These are phyloP conservation scores for Semaprochilodus insignis DNA, from an alignment of 2,797 vertebrate species.

Conservation along the genomic window DNA sequence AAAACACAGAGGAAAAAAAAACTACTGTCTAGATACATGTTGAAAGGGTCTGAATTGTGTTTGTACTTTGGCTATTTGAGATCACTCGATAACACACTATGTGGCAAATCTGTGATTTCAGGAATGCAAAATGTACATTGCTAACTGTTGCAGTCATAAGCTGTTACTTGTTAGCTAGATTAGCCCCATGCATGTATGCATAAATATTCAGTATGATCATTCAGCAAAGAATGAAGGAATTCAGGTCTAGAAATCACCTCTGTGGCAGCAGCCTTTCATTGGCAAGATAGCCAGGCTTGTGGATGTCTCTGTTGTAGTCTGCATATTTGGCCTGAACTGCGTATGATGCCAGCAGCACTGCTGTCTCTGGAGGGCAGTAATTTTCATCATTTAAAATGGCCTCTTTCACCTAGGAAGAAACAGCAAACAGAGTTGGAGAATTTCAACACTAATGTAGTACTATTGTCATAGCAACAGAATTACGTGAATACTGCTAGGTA, in stretches of 20 bases:
- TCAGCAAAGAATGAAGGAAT: neutral
- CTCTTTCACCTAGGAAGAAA: constrained; percentile 85
- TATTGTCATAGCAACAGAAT: neutral
- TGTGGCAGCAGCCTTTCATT: constrained; percentile 95
- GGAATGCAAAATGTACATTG: too few relatives aligned
- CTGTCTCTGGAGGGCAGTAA: constrained; percentile 97
- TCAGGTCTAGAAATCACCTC: constrained; percentile 77
- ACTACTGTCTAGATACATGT: too few relatives aligned
- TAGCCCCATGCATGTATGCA: neutral
- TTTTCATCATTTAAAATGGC: constrained; percentile 97
- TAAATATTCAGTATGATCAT: neutral
- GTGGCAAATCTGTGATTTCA: too few relatives aligned
- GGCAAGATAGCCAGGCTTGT: constrained; percentile 93
- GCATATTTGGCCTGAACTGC: constrained; percentile 95
- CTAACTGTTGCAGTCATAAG: too few relatives aligned
- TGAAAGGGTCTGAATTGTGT: too few relatives aligned
- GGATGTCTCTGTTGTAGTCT: constrained; percentile 91
- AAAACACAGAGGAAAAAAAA: too few relatives aligned
- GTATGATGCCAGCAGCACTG: constrained; percentile 94
- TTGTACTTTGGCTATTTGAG: too few relatives aligned
- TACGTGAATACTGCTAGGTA: neutral
- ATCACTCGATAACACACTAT: too few relatives aligned
- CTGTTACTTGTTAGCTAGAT: too few relatives aligned
- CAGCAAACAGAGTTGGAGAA: neutral
- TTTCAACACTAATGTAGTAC: neutral